phyloP scores from a whole-genome alignment of 2,113 vertebrate genomes.

The Trematocara stigmaticum region DNA sequence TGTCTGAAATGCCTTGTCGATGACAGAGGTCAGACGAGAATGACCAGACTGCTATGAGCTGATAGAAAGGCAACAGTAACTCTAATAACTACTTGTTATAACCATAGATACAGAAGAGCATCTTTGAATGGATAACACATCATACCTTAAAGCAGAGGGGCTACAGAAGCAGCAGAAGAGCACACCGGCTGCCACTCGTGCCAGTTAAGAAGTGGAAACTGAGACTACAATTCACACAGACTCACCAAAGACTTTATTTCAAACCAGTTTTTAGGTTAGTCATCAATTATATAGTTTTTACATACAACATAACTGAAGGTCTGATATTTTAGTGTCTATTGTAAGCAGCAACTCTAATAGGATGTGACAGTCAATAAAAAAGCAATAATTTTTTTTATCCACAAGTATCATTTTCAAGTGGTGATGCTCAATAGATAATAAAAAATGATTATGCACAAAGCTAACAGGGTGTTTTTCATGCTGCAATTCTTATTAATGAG shows the following conservation, averaged over 20 bases:
- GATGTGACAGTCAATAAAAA: not conserved
- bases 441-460: constrained; percentile 49
- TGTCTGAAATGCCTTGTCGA: not conserved
- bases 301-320: not conserved
- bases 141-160: not conserved
- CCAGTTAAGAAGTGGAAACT: not conserved
- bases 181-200: not conserved
- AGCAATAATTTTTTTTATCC: not conserved
- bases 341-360: not conserved
- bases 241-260: not conserved
- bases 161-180: not conserved
- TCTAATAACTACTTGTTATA: not conserved
- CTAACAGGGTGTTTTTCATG: constrained; percentile 66
- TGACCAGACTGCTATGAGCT: not conserved
- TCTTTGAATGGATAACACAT: not conserved
- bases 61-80: not conserved
- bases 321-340: not conserved
- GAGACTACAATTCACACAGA: not conserved
- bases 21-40: not conserved
- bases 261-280: constrained; percentile 23
- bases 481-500: constrained; percentile 68
- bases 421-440: not conserved
- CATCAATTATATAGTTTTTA: constrained; percentile 19
- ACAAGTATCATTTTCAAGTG: constrained; percentile 20
- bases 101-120: not conserved